Percentiles rank a stretch among this genome's conserved stretches.
Evolutionary conservation across 2,888 invertebrate species (phyloP).

Genomic region (Blastobasis lacticolella): DNA sequence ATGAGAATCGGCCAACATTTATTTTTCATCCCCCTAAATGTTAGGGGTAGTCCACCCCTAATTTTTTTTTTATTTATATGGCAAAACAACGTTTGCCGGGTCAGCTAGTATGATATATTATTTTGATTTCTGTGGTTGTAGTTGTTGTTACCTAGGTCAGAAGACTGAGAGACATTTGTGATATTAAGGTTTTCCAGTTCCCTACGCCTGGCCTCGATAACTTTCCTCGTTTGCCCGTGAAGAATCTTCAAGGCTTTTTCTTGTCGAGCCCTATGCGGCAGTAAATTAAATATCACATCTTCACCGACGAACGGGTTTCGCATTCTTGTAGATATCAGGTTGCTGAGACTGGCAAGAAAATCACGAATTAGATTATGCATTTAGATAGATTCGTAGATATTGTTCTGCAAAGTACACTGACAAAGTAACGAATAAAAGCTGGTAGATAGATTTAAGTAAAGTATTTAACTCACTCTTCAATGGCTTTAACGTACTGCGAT

Average conservation of each 20-base stretch:
- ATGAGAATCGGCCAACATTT: no score
- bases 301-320: slow-evolving; percentile 41
- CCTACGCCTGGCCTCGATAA: slow-evolving; percentile 51
- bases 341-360: slow-evolving; percentile 26
- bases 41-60: no score
- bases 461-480: slow-evolving; percentile 76
- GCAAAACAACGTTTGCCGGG: no score
- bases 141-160: slow-evolving; percentile 37
- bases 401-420: no score
- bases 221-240: slow-evolving; percentile 55
- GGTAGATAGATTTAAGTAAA: neutral
- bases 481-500: slow-evolving; percentile 83
- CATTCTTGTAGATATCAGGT: slow-evolving; percentile 40
- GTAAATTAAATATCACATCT: slow-evolving; percentile 57
- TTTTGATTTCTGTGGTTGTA: no score
- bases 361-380: neutral
- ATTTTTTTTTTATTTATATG: no score
- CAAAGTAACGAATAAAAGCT: no score
- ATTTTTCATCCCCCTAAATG: no score
- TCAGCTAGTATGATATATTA: no score
- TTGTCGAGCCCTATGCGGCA: slow-evolving; percentile 74
- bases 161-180: slow-evolving; percentile 20
- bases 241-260: slow-evolving; percentile 53
- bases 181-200: slow-evolving; percentile 41
- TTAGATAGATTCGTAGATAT: neutral